Evolutionary conservation across 2,113 vertebrate genomes (phyloP).

Genomic region (Ellobius talpinus): DNA sequence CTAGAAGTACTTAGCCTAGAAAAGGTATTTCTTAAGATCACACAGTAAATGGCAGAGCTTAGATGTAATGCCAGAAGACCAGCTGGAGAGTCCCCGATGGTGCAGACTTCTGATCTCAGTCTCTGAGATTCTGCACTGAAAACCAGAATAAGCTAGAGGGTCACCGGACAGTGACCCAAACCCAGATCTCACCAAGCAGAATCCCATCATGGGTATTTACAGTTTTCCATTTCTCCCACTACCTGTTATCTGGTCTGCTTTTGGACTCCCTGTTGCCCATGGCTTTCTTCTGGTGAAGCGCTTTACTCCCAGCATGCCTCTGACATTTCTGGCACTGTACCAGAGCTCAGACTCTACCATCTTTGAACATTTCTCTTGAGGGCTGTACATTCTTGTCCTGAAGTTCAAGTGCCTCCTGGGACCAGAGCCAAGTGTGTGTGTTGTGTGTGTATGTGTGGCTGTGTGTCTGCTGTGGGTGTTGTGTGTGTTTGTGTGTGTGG

Average conservation of each 20-base stretch:
- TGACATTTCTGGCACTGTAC: neutral
- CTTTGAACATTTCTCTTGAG: neutral
- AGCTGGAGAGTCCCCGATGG: neutral
- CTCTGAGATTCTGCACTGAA: neutral
- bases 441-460: neutral
- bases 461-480: neutral
- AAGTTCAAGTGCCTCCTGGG: neutral
- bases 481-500: neutral
- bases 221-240: neutral
- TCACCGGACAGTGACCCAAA: neutral
- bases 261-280: neutral
- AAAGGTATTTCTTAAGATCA: neutral
- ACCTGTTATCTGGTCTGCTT: neutral
- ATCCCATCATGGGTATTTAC: neutral
- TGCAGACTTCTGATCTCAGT: neutral
- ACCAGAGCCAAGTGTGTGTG: neutral
- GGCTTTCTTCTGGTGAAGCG: neutral
- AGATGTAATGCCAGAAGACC: neutral
- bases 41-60: neutral
- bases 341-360: neutral
- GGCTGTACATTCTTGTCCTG: rapidly evolving
- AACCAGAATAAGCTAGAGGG: neutral
- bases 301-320: slow-evolving; percentile 14
- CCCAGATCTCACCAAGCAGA: neutral
- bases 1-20: too few relatives aligned